phyloP scores from a whole-genome alignment of 2,888 invertebrate genomes.

The Cheilosia grossa region DNA sequence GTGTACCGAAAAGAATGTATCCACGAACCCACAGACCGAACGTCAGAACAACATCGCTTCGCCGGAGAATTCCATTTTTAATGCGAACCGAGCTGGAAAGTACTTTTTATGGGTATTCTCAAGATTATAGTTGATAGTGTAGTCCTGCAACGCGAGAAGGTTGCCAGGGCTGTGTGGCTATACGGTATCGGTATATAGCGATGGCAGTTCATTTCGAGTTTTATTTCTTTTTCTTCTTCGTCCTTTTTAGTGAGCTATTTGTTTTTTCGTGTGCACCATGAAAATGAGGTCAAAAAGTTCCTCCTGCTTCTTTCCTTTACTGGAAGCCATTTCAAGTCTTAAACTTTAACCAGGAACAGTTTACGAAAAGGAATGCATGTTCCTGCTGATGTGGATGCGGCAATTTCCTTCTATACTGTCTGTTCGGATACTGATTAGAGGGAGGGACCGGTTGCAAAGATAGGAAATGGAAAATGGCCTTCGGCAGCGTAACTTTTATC shows the following conservation, averaged over 20 bases:
- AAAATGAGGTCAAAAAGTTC: slow-evolving; percentile 69
- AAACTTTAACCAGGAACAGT: slow-evolving; percentile 68
- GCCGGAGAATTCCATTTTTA: slow-evolving; percentile 59
- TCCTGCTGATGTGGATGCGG: slow-evolving; percentile 65
- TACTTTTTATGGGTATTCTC: slow-evolving; percentile 61
- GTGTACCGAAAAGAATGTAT: slow-evolving; percentile 1
- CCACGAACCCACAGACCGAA: background rate
- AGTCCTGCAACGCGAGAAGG: slow-evolving; percentile 23
- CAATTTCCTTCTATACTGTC: slow-evolving; percentile 52
- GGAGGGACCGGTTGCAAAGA: slow-evolving; percentile 15
- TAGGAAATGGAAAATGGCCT: slow-evolving; percentile 51
- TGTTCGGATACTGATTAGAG: slow-evolving; percentile 33
- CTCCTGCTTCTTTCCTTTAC: slow-evolving; percentile 39
- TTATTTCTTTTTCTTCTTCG: slow-evolving; percentile 17
- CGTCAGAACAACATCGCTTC: slow-evolving; percentile 1
- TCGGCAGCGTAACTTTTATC: slow-evolving; percentile 57
- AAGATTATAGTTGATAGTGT: slow-evolving; percentile 65
- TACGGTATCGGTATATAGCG: background rate
- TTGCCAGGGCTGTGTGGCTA: slow-evolving; percentile 9
- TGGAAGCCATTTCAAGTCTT: slow-evolving; percentile 68
- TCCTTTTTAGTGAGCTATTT: slow-evolving; percentile 28
- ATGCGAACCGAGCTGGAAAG: slow-evolving; percentile 48
- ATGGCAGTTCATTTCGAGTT: slow-evolving; percentile 28
- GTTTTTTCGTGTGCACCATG: slow-evolving; percentile 48
- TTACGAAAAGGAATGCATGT: slow-evolving; percentile 65